Conservation (phyloP, 2,797 vertebrate species). For the Acanthornis magna region DNA sequence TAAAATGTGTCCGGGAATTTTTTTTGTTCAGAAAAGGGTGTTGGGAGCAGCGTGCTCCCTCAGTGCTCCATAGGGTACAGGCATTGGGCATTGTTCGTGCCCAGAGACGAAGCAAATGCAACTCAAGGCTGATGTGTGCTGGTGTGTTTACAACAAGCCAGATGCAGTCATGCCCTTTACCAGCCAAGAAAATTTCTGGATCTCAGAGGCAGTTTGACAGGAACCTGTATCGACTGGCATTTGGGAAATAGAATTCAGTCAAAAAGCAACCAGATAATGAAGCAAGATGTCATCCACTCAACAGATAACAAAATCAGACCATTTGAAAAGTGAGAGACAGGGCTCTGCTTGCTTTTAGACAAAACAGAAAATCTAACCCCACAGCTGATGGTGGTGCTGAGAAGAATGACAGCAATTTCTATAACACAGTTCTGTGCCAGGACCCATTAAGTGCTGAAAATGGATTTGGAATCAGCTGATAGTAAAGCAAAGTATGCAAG, state of each 20-base stretch:
- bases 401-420: background rate
- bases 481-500: background rate
- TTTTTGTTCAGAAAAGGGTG: background rate
- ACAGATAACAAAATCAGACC: background rate
- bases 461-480: slow-evolving; percentile 7
- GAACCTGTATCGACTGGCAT: background rate
- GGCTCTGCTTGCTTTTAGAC: background rate
- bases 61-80: background rate
- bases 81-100: background rate
- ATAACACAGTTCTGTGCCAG: background rate
- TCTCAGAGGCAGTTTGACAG: background rate
- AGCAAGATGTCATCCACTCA: background rate
- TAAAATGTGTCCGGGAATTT: rapidly evolving
- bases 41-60: background rate
- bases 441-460: background rate
- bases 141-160: background rate
- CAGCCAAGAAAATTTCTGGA: background rate
- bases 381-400: background rate
- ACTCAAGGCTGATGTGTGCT: background rate
- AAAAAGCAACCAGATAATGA: background rate
- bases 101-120: background rate
- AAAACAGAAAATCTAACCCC: background rate
- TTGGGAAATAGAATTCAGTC: background rate
- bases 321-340: background rate
- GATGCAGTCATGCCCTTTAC: background rate